Evolutionary conservation across 2,113 vertebrate genomes (phyloP).

Genomic region (Acrocephalus arundinaceus): DNA sequence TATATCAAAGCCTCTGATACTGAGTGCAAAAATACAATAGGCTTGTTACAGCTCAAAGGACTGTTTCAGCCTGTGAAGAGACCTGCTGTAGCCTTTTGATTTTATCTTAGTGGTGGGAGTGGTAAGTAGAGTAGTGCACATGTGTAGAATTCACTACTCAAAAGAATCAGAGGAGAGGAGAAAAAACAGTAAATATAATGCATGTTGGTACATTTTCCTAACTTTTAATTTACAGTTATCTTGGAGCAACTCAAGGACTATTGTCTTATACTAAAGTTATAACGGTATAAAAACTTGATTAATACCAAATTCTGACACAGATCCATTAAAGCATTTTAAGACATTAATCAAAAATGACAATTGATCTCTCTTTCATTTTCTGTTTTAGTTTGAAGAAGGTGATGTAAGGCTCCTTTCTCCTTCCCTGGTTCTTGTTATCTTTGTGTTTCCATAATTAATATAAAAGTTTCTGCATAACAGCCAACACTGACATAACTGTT

Average conservation of each 20-base stretch:
- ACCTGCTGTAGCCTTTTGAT: background rate
- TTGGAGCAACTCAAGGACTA: background rate
- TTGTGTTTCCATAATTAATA: background rate
- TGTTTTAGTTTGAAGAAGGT: background rate
- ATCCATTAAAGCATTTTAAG: background rate
- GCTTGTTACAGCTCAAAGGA: background rate
- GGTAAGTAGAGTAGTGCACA: fast-evolving
- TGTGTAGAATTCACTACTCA: background rate
- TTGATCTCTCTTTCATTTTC: background rate
- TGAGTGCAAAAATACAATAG: background rate
- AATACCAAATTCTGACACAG: background rate
- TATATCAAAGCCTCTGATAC: background rate
- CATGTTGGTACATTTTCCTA: background rate
- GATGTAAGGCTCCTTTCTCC: background rate
- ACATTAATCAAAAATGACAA: background rate
- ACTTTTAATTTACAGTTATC: background rate
- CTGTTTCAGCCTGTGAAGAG: background rate
- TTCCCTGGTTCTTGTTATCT: background rate
- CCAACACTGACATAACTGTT: fast-evolving
- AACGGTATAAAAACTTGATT: background rate
- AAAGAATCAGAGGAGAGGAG: background rate
- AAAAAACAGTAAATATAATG: background rate
- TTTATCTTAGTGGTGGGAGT: background rate
- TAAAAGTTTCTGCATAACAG: background rate
- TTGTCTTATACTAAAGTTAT: background rate